Evolutionary conservation across 2,797 vertebrate genomes (phyloP), one percentile per base, ranked within the genome.

Genomic region (Lepus townsendii): DNA sequence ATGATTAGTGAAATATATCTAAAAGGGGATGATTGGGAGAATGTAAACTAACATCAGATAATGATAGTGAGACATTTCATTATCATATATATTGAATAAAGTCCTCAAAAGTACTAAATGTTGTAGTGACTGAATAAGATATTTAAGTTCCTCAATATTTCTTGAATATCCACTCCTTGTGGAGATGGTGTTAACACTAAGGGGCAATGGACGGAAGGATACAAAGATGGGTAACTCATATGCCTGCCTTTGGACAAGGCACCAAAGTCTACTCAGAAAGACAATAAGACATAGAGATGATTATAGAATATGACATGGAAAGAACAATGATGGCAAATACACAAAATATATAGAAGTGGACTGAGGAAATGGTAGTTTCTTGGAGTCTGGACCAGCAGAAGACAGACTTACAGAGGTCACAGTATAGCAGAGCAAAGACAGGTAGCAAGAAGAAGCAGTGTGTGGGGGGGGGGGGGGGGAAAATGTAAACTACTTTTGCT

Each of bases 31-130:
- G 73, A 79, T 3, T 35, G 65, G 68, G n/a, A 78, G 24, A 12
- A 86, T 38, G 32, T 65, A 65, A 72, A 87, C 79, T 79, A 54
- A 92, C 10, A 73, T 26, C 14, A 65, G 14, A 69, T 35, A 35
- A 35, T 85, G 16, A 62, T 22, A 91, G 66, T 60, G 30, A 91
- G 52, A 62, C 50, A 69, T 77, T 85, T 92, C 52, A 52, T 92
- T 78, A 62, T 30, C 65, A 62, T 78, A 30, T 1, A 16, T 71
- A 71, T 2, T 62, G 52, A 71, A 52, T 30, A 78, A 78, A 71
- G 54, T 78, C 66, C 52, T 78, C 42, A 92, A 85, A 92, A 52
- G 26, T 71, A 86, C 11, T 86, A 62, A 71, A 52, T 71, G 30
- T 71, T 65, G 47, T 83, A 30, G 9, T 52, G 73, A 71, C 24